A percentile compares a stretch with the other conserved stretches of the same genome.
Evolutionary conservation across 2,113 vertebrate genomes (phyloP).

Genomic region (Osmerus eperlanus): DNA sequence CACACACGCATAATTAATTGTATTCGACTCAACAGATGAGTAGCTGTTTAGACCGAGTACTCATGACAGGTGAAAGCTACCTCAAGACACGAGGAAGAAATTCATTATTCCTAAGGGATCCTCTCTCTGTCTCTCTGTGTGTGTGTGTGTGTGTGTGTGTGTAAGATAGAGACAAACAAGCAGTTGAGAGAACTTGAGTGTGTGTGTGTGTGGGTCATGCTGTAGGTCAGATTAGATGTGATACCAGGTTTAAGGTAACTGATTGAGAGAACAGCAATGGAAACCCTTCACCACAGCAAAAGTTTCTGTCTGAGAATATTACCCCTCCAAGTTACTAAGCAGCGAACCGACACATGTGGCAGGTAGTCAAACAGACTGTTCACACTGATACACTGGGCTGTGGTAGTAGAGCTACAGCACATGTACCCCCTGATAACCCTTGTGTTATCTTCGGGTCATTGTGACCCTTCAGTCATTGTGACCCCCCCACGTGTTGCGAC

Average conservation of each 20-base stretch:
- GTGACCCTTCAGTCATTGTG: too few species aligned
- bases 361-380: not conserved
- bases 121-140: too few species aligned
- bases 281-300: not conserved
- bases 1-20: too few species aligned
- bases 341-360: not conserved
- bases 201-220: not conserved
- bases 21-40: too few species aligned
- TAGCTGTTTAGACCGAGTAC: too few species aligned
- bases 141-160: too few species aligned
- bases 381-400: not conserved
- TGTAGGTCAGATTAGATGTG: conserved; percentile 12
- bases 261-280: not conserved
- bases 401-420: too few species aligned
- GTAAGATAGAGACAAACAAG: not conserved
- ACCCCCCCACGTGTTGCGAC: too few species aligned
- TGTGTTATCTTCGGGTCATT: too few species aligned
- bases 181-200: not conserved
- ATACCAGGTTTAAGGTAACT: conserved; percentile 7
- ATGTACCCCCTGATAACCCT: not conserved
- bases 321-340: conserved; percentile 17
- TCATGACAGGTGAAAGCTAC: too few species aligned
- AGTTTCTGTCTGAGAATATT: conserved; percentile 15
- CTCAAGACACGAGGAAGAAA: too few species aligned
- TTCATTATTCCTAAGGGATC: too few species aligned